phyloP scores from a whole-genome alignment of 2,888 invertebrate genomes.

The Lasioglossum vierecki region DNA sequence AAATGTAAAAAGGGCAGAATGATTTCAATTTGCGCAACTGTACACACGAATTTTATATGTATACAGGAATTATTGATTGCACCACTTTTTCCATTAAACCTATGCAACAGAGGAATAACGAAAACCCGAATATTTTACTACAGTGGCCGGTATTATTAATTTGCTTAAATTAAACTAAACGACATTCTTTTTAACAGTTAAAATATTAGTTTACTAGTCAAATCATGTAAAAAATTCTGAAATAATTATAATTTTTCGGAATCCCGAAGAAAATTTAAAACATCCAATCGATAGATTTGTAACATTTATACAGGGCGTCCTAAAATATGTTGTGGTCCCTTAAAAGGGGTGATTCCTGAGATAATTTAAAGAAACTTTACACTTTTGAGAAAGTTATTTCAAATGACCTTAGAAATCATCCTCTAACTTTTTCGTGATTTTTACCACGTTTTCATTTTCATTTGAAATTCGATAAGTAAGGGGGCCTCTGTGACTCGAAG shows the following conservation, averaged over 20 bases:
- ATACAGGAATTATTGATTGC: background rate
- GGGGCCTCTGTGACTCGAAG: background rate
- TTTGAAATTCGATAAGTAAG: too few relatives aligned
- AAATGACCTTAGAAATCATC: too few relatives aligned
- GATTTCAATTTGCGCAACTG: constrained; percentile 2
- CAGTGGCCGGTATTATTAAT: background rate
- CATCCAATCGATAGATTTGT: background rate
- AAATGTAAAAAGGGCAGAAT: background rate
- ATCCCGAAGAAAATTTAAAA: background rate
- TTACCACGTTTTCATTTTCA: too few relatives aligned
- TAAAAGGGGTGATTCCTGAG: too few relatives aligned
- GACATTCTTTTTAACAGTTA: background rate
- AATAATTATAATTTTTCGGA: background rate
- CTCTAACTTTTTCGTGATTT: background rate
- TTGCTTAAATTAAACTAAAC: background rate
- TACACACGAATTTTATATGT: background rate
- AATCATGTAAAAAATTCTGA: background rate
- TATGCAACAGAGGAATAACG: background rate
- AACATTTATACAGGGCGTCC: background rate
- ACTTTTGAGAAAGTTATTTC: too few relatives aligned
- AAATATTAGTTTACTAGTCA: background rate
- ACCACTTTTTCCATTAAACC: background rate
- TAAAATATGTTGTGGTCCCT: too few relatives aligned
- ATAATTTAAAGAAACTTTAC: too few relatives aligned
- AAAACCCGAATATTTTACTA: background rate